Percentiles rank a stretch among this genome's conserved stretches.
phyloP scores from a whole-genome alignment of 37 sponge, comb jelly and placozoan genomes.

The Dysidea cf. avara region DNA sequence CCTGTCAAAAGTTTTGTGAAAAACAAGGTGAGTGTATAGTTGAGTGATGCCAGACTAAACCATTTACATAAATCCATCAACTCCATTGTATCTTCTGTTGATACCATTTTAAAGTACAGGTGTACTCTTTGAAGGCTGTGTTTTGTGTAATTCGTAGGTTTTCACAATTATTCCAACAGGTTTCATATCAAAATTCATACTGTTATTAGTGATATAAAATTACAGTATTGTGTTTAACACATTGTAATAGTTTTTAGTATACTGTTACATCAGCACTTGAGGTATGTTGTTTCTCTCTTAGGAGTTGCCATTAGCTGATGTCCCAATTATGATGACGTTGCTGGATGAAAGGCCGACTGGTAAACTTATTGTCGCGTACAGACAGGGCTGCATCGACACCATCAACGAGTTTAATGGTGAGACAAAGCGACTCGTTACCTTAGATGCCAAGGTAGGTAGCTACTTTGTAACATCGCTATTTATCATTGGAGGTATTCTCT shows the following conservation, averaged over 20 bases:
- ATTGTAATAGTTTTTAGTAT: background rate
- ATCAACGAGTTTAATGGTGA: conserved; percentile 60
- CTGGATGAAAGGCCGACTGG: conserved; percentile 61
- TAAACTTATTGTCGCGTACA: conserved; percentile 61
- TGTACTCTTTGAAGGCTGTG: too few species aligned
- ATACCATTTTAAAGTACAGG: too few species aligned
- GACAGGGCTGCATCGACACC: conserved; percentile 44
- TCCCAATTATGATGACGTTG: conserved; percentile 58
- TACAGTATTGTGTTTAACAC: too few species aligned
- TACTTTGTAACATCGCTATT: background rate
- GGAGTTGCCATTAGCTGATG: conserved; percentile 54
- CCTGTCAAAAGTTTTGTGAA: conserved; percentile 59
- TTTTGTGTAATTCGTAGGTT: too few species aligned
- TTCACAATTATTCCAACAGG: too few species aligned
- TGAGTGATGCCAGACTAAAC: too few species aligned
- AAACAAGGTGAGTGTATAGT: conserved; percentile 57
- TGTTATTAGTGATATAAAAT: background rate
- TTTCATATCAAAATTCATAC: background rate
- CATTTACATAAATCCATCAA: too few species aligned
- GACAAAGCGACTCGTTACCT: conserved; percentile 31
- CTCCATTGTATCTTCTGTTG: too few species aligned
- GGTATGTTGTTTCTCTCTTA: background rate
- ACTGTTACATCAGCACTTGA: background rate
- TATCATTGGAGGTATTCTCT: background rate
- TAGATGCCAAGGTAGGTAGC: conserved; percentile 52